Percentiles rank a stretch among this genome's conserved stretches.
Evolutionary conservation across 1,140 invertebrate species (phyloP).

Genomic region (Ceratina calcarata): DNA sequence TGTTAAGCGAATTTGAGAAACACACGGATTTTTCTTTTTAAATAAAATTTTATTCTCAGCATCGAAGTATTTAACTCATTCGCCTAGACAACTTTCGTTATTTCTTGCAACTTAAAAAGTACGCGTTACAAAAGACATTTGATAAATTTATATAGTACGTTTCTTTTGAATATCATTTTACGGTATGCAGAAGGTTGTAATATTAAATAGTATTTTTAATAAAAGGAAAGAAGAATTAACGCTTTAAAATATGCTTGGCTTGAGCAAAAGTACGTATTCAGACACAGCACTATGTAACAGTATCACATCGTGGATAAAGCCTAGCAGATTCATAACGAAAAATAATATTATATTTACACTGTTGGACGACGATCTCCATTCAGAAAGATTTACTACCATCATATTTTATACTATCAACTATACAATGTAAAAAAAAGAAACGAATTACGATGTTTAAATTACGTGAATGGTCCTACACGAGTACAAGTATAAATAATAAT

Average conservation of each 20-base stretch:
- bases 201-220: neutral
- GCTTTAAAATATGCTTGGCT: slow-evolving; percentile 26
- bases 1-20: neutral
- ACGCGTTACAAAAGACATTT: slow-evolving; percentile 27
- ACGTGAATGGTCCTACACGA: slow-evolving; percentile 5
- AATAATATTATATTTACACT: slow-evolving; percentile 41
- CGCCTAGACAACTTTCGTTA: slow-evolving; percentile 1
- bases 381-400: slow-evolving; percentile 2
- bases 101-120: slow-evolving; percentile 19
- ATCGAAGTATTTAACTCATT: slow-evolving; percentile 14
- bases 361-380: neutral
- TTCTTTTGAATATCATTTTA: neutral
- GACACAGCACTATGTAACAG: slow-evolving; percentile 23
- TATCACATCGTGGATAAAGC: slow-evolving; percentile 47
- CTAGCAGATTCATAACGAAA: slow-evolving; percentile 25
- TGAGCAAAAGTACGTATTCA: slow-evolving; percentile 21
- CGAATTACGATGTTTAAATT: slow-evolving; percentile 11
- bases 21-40: neutral
- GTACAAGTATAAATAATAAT: slow-evolving; percentile 25
- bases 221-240: slow-evolving; percentile 14
- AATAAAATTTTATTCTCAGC: slow-evolving; percentile 31
- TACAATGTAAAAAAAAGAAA: slow-evolving; percentile 3
- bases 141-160: neutral
- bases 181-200: neutral
- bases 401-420: slow-evolving; percentile 6